Percentiles rank a stretch among this genome's conserved stretches.
Conservation (phyloP, 2,797 vertebrate genomes). For the Lophius americanus region DNA sequence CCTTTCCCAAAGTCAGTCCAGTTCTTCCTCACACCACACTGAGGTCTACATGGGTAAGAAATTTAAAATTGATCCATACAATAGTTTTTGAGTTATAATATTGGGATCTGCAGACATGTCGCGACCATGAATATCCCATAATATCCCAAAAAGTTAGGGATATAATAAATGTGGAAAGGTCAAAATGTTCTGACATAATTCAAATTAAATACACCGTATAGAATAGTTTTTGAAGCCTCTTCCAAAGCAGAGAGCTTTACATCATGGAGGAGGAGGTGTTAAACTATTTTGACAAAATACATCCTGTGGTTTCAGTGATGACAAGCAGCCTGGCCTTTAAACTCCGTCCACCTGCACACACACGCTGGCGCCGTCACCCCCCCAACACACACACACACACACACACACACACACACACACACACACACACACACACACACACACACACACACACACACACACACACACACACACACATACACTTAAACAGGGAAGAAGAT, state of each 20-base stretch:
- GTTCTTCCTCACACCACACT: too few relatives aligned
- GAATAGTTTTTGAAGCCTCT: slow-evolving; percentile 10
- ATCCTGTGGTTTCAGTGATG: slow-evolving; percentile 67
- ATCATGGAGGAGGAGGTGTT: slow-evolving; percentile 41
- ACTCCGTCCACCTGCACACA: slow-evolving; percentile 33
- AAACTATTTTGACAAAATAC: slow-evolving; percentile 74
- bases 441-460: slow-evolving; percentile 27
- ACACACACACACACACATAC: slow-evolving; percentile 34
- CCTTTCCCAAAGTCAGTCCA: too few relatives aligned
- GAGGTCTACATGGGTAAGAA: too few relatives aligned
- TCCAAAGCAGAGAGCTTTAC: slow-evolving; percentile 18
- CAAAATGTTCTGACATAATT: too few relatives aligned
- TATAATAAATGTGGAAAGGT: too few relatives aligned
- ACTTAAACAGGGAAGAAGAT: slow-evolving; percentile 61
- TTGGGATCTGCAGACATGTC: too few relatives aligned
- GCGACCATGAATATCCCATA: too few relatives aligned
- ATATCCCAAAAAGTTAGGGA: too few relatives aligned
- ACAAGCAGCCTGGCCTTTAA: slow-evolving; percentile 47
- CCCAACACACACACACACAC: slow-evolving; percentile 22
- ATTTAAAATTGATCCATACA: too few relatives aligned
- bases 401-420: slow-evolving; percentile 52
- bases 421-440: slow-evolving; percentile 46
- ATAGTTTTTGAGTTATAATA: too few relatives aligned
- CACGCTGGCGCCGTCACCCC: slow-evolving; percentile 24
- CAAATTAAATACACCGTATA: too few relatives aligned